Percentiles rank a stretch among this genome's conserved stretches.
Conservation (phyloP, 37 sponge, comb jelly and placozoan species). For the Halisarca cf. caerulea region DNA sequence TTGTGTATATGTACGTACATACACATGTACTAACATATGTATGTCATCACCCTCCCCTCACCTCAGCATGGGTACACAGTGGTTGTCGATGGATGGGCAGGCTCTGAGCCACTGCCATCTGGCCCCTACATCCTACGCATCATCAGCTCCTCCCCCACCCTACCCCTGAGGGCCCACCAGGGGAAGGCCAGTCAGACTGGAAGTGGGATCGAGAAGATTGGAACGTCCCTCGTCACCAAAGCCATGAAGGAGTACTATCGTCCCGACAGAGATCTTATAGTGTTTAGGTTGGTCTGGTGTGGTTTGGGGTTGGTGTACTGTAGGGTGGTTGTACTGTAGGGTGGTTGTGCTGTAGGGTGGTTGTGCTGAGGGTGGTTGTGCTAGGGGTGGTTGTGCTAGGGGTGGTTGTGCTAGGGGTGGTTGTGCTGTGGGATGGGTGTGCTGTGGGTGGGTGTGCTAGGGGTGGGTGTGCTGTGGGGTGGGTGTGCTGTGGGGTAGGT, state of each 20-base stretch:
- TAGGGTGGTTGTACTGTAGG: no score
- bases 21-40: neutral
- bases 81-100: constrained; percentile 61
- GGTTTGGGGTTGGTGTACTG: no score
- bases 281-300: no score
- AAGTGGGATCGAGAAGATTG: constrained; percentile 26
- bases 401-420: no score
- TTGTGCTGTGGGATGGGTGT: no score
- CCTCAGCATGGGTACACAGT: constrained; percentile 77
- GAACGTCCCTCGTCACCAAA: constrained; percentile 45
- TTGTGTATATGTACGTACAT: neutral
- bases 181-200: neutral
- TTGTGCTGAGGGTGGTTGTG: no score
- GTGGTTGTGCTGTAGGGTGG: no score
- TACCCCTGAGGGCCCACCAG: constrained; percentile 25
- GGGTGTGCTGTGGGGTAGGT: no score
- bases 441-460: no score
- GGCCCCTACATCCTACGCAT: constrained; percentile 43
- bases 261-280: constrained; percentile 73
- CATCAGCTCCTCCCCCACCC: constrained; percentile 39
- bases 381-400: no score
- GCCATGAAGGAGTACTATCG: constrained; percentile 83
- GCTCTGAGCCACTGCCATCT: constrained; percentile 11
- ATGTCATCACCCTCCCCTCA: neutral
- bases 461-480: no score